A percentile compares a stretch with the other conserved stretches of the same genome.
phyloP scores from a whole-genome alignment of 2,797 vertebrate species.

The Meda fulgida region DNA sequence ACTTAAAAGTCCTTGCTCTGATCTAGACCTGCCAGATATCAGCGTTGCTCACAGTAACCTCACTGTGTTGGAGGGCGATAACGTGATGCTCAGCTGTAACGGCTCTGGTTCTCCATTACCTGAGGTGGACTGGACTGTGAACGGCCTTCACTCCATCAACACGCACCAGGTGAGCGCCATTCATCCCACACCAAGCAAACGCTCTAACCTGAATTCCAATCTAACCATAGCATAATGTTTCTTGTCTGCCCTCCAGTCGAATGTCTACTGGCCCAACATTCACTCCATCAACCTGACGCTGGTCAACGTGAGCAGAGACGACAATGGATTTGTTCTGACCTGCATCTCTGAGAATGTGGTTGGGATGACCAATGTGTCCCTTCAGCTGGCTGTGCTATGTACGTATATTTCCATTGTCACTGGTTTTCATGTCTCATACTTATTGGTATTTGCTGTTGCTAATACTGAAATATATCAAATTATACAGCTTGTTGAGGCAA shows the following conservation, averaged over 20 bases:
- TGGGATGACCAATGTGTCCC: slow-evolving; percentile 95
- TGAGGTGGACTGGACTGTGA: slow-evolving; percentile 96
- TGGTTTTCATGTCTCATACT: not conserved
- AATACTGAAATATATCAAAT: not conserved
- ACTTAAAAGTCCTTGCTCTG: not conserved
- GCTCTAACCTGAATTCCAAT: not conserved
- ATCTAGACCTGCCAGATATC: slow-evolving; percentile 92
- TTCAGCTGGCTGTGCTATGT: slow-evolving; percentile 94
- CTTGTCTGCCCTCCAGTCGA: slow-evolving; percentile 79
- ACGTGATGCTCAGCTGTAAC: slow-evolving; percentile 93
- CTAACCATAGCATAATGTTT: slow-evolving; percentile 1
- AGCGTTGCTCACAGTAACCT: slow-evolving; percentile 94
- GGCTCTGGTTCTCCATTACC: slow-evolving; percentile 92
- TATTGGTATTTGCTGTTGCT: not conserved
- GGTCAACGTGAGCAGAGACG: slow-evolving; percentile 93
- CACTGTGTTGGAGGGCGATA: slow-evolving; percentile 91
- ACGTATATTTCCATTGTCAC: slow-evolving; percentile 66
- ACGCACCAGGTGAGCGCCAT: slow-evolving; percentile 87
- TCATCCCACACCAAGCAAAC: slow-evolving; percentile 41
- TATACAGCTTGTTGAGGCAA: not conserved
- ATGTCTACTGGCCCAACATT: slow-evolving; percentile 95
- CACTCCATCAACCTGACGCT: slow-evolving; percentile 97
- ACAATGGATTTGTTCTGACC: slow-evolving; percentile 92
- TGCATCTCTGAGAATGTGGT: slow-evolving; percentile 98
- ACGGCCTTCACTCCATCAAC: slow-evolving; percentile 92